Evolutionary conservation across 2,888 invertebrate genomes (phyloP), one percentile per base, ranked within the genome.

Genomic region (Oasisia sp.): DNA sequence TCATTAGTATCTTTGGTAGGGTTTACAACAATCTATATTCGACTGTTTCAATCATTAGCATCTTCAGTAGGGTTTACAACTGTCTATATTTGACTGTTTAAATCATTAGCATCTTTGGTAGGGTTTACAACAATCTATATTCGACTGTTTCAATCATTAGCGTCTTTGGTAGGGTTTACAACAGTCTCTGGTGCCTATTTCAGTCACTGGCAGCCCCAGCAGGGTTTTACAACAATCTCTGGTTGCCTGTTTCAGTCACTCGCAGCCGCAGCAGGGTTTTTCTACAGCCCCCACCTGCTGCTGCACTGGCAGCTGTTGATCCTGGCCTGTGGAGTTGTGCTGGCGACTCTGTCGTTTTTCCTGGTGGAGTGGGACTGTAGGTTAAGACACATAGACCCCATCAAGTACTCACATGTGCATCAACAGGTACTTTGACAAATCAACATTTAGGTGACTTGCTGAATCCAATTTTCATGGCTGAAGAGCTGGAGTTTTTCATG

Each of bases 241-340:
- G 38, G 5, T 90, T 90, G 14, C 19, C 90, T 14, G 19, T 93
- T 95, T 95, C 93, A 95, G 97, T 96, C 97, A 4, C 94, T 96
- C 74, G 94, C 96, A 27, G 96, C 97, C 4, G 96, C 96, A 12
- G 95, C 95, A 19, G 96, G 95, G 0, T 97, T 97, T 94, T 96
- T 96, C 95, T 97, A 96, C 95, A 96, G 96, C 92, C 94, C 94
- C 4, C 93, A 94, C 89, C 93, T 97, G 89, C 91, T 95, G 91
- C 95, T 97, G 9, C 95, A 96, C 89, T 96, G 95, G 95, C 97
- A 97, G 94, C 94, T 97, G 50, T 93, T 96, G n/a, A 97, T 97
- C 90, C 93, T 97, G 92, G 95, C 95, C 14, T 92, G 95, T 14
- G 91, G 94, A 0, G 95, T 94, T 0, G 94, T 95, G 11, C 12